These are phyloP conservation scores for Galerucella pusilla DNA, from an alignment of 2,888 invertebrate genomes.

Conservation along the genomic window DNA sequence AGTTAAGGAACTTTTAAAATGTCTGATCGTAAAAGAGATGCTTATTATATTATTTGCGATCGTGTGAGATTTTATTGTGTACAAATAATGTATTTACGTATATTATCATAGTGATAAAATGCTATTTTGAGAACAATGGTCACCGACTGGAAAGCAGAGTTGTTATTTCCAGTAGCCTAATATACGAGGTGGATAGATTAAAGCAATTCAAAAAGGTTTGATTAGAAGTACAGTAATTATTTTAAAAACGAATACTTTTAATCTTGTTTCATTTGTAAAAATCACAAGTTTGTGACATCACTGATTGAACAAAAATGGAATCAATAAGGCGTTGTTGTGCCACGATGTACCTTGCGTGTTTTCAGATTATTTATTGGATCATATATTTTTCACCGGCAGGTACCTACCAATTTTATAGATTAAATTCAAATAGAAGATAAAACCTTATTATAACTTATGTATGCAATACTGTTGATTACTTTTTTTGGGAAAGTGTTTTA, in stretches of 20 bases:
- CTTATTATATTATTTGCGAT: background rate
- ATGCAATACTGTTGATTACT: too few species aligned
- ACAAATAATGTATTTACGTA: background rate
- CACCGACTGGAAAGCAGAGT: background rate
- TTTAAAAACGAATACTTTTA: too few species aligned
- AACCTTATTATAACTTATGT: background rate
- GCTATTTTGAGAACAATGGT: background rate
- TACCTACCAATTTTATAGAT: conserved; percentile 9
- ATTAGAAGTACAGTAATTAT: too few species aligned
- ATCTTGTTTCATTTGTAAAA: too few species aligned
- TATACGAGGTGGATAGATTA: background rate
- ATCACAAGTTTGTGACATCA: background rate
- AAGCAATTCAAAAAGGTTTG: background rate
- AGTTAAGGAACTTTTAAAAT: background rate
- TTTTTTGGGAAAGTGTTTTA: too few species aligned
- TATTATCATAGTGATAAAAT: background rate
- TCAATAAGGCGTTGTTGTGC: conserved; percentile 10
- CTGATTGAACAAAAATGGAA: background rate
- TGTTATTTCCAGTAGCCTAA: background rate
- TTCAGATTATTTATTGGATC: conserved; percentile 10
- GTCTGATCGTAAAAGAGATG: background rate
- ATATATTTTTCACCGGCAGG: conserved; percentile 2
- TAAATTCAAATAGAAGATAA: background rate
- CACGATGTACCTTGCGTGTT: conserved; percentile 17
- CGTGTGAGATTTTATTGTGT: background rate